Evolutionary conservation across 2,113 vertebrate species (phyloP).

Genomic region (Micromys minutus): DNA sequence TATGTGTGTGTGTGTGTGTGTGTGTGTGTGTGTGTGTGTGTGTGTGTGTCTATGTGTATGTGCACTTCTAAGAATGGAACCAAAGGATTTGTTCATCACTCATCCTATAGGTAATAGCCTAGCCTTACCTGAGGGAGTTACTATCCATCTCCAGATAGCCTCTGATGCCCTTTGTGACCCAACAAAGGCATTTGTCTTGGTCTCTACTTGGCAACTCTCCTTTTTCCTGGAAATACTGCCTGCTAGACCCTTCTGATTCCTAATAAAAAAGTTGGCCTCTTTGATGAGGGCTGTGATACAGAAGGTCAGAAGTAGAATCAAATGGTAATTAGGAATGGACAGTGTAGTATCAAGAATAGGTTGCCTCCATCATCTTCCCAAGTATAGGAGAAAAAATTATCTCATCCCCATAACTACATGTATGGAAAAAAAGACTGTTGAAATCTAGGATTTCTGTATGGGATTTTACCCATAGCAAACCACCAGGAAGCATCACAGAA

Average conservation of each 20-base stretch:
- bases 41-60: not conserved
- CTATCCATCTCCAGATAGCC: not conserved
- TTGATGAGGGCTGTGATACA: not conserved
- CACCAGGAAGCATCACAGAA: not conserved
- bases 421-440: not conserved
- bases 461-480: not conserved
- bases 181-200: not conserved
- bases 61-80: not conserved
- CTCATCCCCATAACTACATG: not conserved
- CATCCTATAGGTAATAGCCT: not conserved
- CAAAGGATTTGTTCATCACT: not conserved
- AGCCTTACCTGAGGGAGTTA: not conserved
- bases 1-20: not conserved
- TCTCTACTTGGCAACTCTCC: not conserved
- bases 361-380: not conserved
- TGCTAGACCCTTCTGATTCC: conserved; percentile 1
- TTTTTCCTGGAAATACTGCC: not conserved
- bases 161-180: conserved; percentile 37
- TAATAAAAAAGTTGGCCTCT: not conserved
- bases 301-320: not conserved
- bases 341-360: not conserved
- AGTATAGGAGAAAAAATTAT: not conserved
- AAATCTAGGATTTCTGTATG: not conserved
- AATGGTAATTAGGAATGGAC: not conserved
- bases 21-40: not conserved